phyloP scores from a whole-genome alignment of 2,113 vertebrate genomes.

The Puffinus mauretanicus region DNA sequence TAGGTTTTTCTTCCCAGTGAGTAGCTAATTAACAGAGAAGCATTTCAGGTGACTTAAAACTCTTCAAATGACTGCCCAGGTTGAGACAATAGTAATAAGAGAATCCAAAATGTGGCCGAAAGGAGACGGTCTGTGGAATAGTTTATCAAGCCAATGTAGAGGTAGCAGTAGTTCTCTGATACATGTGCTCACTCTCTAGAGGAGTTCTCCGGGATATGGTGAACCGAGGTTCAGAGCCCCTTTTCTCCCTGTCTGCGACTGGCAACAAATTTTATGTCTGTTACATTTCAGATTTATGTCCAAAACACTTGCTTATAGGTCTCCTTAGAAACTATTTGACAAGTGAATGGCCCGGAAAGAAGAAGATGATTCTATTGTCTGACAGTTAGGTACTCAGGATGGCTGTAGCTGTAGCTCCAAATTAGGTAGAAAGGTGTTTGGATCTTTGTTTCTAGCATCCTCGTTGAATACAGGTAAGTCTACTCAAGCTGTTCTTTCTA shows the following conservation, averaged over 20 bases:
- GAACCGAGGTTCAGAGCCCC: neutral
- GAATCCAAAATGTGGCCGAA: neutral
- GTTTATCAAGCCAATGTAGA: neutral
- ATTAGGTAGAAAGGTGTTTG: neutral
- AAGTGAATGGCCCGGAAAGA: neutral
- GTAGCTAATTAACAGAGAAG: neutral
- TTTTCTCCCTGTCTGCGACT: neutral
- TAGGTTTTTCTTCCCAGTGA: fast-evolving
- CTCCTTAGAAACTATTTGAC: neutral
- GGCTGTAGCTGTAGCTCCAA: neutral
- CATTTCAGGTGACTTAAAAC: neutral
- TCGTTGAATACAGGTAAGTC: neutral
- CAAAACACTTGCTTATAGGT: neutral
- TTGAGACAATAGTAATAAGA: neutral
- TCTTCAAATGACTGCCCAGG: neutral
- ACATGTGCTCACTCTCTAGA: neutral
- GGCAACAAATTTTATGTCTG: neutral
- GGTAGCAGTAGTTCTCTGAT: neutral
- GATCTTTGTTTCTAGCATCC: neutral
- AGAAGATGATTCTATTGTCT: neutral
- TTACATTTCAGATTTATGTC: neutral
- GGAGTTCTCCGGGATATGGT: neutral
- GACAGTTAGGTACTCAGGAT: neutral
- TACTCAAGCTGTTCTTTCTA: neutral
- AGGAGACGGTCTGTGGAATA: neutral